These are phyloP conservation scores for Athetis lepigone DNA, from an alignment of 2,888 invertebrate genomes.

Conservation along the genomic window DNA sequence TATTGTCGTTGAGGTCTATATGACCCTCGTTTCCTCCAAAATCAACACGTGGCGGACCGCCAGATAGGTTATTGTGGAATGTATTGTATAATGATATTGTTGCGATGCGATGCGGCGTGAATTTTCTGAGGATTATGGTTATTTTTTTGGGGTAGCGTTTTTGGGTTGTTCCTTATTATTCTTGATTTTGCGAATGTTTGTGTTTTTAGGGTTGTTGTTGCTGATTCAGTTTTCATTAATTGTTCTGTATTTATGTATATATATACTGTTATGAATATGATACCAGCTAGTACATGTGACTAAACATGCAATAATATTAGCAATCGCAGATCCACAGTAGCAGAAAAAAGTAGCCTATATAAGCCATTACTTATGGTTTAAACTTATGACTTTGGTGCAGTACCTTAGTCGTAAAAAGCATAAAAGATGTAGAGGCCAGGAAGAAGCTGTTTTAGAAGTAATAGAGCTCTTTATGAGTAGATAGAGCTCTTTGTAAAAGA, in stretches of 20 bases:
- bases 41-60: constrained; percentile 75
- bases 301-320: too few species aligned
- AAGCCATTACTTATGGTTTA: too few species aligned
- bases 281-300: too few species aligned
- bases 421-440: too few species aligned
- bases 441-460: too few species aligned
- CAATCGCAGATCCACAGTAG: too few species aligned
- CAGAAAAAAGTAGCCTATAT: too few species aligned
- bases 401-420: too few species aligned
- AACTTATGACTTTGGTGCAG: too few species aligned
- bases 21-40: constrained; percentile 73
- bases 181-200: constrained; percentile 1
- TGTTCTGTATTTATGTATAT: background rate
- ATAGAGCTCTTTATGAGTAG: too few species aligned
- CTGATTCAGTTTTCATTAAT: background rate
- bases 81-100: constrained; percentile 73
- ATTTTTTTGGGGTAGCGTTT: constrained; percentile 37
- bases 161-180: constrained; percentile 22
- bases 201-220: background rate
- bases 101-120: constrained; percentile 62
- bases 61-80: constrained; percentile 70
- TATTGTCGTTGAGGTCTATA: constrained; percentile 75
- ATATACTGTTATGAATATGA: too few species aligned
- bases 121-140: constrained; percentile 58
- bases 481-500: too few species aligned